Conservation (phyloP, 2,113 vertebrate species). For the Dromiciops gliroides region DNA sequence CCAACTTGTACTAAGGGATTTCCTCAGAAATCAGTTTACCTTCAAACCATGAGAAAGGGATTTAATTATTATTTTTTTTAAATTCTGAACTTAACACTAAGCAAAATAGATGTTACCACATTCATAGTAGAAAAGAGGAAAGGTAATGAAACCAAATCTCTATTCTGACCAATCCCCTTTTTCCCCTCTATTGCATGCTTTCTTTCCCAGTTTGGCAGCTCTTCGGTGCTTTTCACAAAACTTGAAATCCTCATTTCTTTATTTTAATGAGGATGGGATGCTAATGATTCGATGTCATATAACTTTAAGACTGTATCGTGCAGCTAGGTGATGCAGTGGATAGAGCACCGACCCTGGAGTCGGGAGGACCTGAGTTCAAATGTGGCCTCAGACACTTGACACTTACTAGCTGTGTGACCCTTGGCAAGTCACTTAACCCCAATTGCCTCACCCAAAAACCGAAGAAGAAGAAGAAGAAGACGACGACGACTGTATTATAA, state of each 20-base stretch:
- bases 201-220: background rate
- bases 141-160: background rate
- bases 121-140: background rate
- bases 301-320: background rate
- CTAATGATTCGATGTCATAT: background rate
- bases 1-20: background rate
- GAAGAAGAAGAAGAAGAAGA: too few relatives aligned
- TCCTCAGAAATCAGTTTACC: background rate
- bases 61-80: background rate
- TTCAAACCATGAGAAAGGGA: background rate
- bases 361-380: too few relatives aligned
- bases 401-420: too few relatives aligned
- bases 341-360: too few relatives aligned
- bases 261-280: background rate
- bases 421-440: too few relatives aligned
- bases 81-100: background rate
- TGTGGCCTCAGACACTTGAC: too few relatives aligned
- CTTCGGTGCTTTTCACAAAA: background rate
- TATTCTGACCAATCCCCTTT: background rate
- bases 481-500: background rate
- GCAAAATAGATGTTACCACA: background rate
- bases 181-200: background rate
- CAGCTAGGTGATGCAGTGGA: too few relatives aligned
- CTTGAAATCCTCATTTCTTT: background rate
- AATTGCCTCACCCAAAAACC: too few relatives aligned